Evolutionary conservation across 2,113 vertebrate species (phyloP).

Genomic region (Lepus europaeus): DNA sequence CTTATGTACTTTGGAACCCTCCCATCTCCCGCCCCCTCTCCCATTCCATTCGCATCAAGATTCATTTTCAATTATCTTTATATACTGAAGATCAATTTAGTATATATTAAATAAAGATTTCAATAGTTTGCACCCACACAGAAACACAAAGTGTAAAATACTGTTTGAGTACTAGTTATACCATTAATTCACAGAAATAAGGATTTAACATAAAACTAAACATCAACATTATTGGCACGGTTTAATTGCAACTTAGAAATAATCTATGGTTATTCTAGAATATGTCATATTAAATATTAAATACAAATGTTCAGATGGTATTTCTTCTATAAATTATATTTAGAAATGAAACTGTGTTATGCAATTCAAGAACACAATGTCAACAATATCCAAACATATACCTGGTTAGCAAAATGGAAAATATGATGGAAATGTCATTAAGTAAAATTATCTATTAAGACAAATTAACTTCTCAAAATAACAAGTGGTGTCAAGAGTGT

Average conservation of each 20-base stretch:
- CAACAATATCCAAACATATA: constrained; percentile 15
- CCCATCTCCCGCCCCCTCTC: too few species aligned
- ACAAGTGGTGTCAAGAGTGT: background rate
- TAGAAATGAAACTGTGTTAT: constrained; percentile 51
- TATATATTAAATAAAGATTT: too few species aligned
- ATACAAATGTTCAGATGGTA: constrained; percentile 32
- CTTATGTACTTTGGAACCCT: too few species aligned
- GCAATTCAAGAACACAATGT: constrained; percentile 21
- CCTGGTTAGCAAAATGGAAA: constrained; percentile 59
- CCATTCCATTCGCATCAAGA: too few species aligned
- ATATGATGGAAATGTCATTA: constrained; percentile 30
- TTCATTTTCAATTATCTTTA: too few species aligned
- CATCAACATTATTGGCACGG: background rate
- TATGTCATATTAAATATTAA: constrained; percentile 43
- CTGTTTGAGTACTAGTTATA: too few species aligned
- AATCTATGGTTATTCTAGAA: constrained; percentile 28
- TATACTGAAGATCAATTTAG: too few species aligned
- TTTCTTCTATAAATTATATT: constrained; percentile 12
- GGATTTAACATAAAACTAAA: constrained; percentile 45
- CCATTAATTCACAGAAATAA: background rate
- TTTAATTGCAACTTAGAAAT: constrained; percentile 38
- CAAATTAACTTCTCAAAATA: constrained; percentile 53
- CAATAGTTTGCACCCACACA: too few species aligned
- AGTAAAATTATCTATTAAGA: constrained; percentile 58
- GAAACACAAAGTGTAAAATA: too few species aligned